phyloP scores from a whole-genome alignment of 2,888 invertebrate species.

The Rotaria socialis region DNA sequence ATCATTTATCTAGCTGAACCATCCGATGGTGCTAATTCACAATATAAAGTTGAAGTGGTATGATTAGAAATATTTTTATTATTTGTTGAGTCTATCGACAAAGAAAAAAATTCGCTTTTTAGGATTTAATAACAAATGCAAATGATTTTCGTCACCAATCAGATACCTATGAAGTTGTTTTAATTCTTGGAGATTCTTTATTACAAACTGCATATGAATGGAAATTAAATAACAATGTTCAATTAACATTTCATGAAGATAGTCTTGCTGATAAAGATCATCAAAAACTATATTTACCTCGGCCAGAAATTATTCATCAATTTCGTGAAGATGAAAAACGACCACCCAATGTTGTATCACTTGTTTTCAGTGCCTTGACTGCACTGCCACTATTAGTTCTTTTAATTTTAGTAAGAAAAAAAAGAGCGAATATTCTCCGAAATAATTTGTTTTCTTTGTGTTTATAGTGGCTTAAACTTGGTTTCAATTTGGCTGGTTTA shows the following conservation, averaged over 20 bases:
- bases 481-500: conserved; percentile 79
- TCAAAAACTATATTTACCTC: conserved; percentile 59
- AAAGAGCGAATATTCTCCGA: neutral
- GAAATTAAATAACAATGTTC: conserved; percentile 65
- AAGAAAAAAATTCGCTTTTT: conserved; percentile 51
- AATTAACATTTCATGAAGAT: conserved; percentile 65
- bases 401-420: conserved; percentile 66
- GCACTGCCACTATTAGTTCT: conserved; percentile 75
- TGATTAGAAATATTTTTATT: neutral
- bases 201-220: conserved; percentile 83
- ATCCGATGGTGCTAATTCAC: conserved; percentile 62
- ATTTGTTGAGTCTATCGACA: conserved; percentile 60
- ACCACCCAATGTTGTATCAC: conserved; percentile 79
- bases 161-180: conserved; percentile 74
- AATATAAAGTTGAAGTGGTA: conserved; percentile 47
- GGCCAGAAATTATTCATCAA: conserved; percentile 71
- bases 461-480: conserved; percentile 74
- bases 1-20: conserved; percentile 88
- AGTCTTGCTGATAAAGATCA: conserved; percentile 45
- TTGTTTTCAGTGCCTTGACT: conserved; percentile 78
- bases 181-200: conserved; percentile 84
- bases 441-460: conserved; percentile 46
- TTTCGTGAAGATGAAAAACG: conserved; percentile 87
- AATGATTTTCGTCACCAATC: conserved; percentile 73
- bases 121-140: conserved; percentile 73